phyloP scores from a whole-genome alignment of 2,113 vertebrate species.

The Scophthalmus maximus region DNA sequence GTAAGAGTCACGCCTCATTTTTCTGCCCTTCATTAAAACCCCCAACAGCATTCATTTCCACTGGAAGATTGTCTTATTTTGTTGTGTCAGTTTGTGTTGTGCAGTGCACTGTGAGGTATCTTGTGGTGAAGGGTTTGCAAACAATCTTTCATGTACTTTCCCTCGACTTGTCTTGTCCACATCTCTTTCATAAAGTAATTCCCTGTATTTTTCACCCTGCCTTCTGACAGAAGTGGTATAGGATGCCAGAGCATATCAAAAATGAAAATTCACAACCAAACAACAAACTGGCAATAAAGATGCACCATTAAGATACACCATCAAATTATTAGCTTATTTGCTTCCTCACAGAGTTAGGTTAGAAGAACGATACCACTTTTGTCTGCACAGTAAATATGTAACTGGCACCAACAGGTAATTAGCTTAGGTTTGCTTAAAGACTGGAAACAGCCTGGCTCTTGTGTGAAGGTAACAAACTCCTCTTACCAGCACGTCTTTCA shows the following conservation, averaged over 20 bases:
- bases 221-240: constrained; percentile 31
- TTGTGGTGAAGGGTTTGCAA: constrained; percentile 3
- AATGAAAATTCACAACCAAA: neutral
- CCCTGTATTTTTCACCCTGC: constrained; percentile 19
- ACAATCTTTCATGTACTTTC: constrained; percentile 12
- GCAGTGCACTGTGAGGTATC: constrained; percentile 3
- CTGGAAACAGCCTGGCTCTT: no score
- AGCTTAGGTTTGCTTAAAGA: no score
- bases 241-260: no score
- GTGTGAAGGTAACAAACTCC: no score
- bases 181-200: constrained; percentile 17
- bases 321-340: no score
- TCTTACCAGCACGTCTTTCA: no score
- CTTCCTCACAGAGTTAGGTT: no score
- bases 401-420: no score
- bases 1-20: neutral
- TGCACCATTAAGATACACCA: no score
- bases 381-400: no score
- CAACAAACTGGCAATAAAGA: neutral
- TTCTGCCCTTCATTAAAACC: constrained; percentile 25
- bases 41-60: neutral
- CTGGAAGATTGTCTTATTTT: neutral
- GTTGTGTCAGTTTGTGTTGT: neutral
- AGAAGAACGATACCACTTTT: no score
- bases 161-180: neutral